These are phyloP conservation scores for Betta splendens DNA, from an alignment of 2,797 vertebrate genomes.

Conservation along the genomic window DNA sequence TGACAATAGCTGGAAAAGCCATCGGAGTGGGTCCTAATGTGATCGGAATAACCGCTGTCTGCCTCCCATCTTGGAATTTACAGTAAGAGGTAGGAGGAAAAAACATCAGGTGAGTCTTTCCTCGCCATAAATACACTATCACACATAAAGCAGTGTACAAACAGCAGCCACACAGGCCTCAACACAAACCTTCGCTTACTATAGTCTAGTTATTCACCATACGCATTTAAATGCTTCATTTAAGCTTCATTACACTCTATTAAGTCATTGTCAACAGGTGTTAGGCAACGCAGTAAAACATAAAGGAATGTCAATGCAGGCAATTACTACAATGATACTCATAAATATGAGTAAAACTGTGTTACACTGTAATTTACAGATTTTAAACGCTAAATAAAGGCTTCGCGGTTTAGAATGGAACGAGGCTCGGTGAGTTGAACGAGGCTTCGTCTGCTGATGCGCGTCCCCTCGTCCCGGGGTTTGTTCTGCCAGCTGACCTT, in stretches of 20 bases:
- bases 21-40: constrained; percentile 78
- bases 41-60: constrained; percentile 63
- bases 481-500: constrained; percentile 58
- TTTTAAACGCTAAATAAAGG: not conserved
- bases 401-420: too few relatives aligned
- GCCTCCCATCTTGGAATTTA: constrained; percentile 64
- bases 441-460: constrained; percentile 14
- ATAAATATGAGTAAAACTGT: too few relatives aligned
- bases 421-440: constrained; percentile 3
- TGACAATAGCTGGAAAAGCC: constrained; percentile 86
- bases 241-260: too few relatives aligned
- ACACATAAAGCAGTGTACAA: not conserved
- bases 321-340: too few relatives aligned
- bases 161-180: not conserved
- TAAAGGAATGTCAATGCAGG: too few relatives aligned
- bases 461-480: constrained; percentile 23
- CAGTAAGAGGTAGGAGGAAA: constrained; percentile 42
- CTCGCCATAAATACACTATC: constrained; percentile 24
- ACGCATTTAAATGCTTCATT: too few relatives aligned
- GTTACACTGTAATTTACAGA: too few relatives aligned
- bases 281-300: too few relatives aligned
- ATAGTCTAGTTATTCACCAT: too few relatives aligned
- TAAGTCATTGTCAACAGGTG: too few relatives aligned
- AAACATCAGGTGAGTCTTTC: constrained; percentile 59
- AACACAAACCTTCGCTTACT: too few relatives aligned